These are phyloP conservation scores for Megalopta genalis DNA, from an alignment of 1,140 invertebrate genomes.

Conservation along the genomic window DNA sequence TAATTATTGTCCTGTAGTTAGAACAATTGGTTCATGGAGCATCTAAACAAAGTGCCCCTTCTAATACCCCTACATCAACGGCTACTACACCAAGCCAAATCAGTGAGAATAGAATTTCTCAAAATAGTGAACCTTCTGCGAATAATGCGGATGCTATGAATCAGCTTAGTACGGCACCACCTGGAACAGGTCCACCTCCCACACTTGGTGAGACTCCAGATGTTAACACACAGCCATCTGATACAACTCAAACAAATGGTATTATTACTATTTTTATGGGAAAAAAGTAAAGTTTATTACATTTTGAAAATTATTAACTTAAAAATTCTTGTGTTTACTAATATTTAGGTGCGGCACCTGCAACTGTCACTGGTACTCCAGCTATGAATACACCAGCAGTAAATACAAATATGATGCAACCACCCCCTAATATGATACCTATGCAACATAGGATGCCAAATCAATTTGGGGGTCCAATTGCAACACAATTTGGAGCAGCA, in stretches of 20 bases:
- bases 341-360: slow-evolving; percentile 60
- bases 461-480: slow-evolving; percentile 81
- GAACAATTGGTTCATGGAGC: slow-evolving; percentile 77
- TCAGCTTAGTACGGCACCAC: slow-evolving; percentile 75
- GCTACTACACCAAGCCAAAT: slow-evolving; percentile 57
- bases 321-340: slow-evolving; percentile 1
- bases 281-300: background rate
- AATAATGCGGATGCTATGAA: slow-evolving; percentile 70
- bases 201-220: slow-evolving; percentile 69
- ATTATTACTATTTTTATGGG: background rate
- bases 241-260: slow-evolving; percentile 74
- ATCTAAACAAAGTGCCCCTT: slow-evolving; percentile 69
- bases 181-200: slow-evolving; percentile 75
- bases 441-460: slow-evolving; percentile 83
- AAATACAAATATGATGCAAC: slow-evolving; percentile 81
- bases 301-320: background rate
- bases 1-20: slow-evolving; percentile 63
- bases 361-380: slow-evolving; percentile 70
- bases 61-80: slow-evolving; percentile 53
- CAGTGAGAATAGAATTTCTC: slow-evolving; percentile 64
- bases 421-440: slow-evolving; percentile 81
- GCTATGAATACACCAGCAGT: slow-evolving; percentile 71
- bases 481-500: slow-evolving; percentile 82
- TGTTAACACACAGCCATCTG: slow-evolving; percentile 60
- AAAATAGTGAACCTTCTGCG: slow-evolving; percentile 62